phyloP scores from a whole-genome alignment of 2,797 vertebrate genomes.

The Lepus oiostolus region DNA sequence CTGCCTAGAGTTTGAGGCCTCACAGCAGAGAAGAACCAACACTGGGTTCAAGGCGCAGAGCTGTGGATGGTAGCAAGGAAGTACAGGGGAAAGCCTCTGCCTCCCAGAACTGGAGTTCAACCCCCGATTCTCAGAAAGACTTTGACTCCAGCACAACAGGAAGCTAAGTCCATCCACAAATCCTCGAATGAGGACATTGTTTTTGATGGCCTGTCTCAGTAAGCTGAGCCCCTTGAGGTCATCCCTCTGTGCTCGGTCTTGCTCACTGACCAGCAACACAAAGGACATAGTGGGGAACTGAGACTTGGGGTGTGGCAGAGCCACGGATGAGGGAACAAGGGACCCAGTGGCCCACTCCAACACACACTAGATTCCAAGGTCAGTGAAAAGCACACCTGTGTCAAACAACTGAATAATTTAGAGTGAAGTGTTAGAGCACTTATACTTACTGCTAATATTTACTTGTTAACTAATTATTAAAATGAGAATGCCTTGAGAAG shows the following conservation, averaged over 20 bases:
- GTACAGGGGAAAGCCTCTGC: neutral
- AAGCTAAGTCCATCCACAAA: slow-evolving; percentile 3
- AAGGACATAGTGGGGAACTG: neutral
- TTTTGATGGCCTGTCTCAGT: slow-evolving; percentile 4
- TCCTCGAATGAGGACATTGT: neutral
- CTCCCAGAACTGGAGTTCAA: neutral
- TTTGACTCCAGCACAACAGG: neutral
- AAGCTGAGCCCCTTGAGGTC: neutral
- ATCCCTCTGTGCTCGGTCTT: neutral
- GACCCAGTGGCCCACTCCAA: neutral
- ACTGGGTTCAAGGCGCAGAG: neutral
- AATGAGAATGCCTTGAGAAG: slow-evolving; percentile 55
- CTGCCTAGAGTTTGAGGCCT: neutral
- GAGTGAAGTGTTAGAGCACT: neutral
- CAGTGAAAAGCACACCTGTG: neutral
- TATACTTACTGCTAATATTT: neutral
- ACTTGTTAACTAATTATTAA: slow-evolving; percentile 50
- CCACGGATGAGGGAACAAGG: neutral
- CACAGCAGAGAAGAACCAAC: neutral
- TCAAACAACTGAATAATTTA: neutral
- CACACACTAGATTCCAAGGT: neutral
- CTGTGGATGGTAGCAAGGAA: neutral
- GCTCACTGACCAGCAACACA: neutral
- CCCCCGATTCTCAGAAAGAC: neutral
- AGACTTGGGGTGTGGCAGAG: neutral